Conservation (phyloP, 92 coral and sea anemone genomes). For the Nematostella vectensis region DNA sequence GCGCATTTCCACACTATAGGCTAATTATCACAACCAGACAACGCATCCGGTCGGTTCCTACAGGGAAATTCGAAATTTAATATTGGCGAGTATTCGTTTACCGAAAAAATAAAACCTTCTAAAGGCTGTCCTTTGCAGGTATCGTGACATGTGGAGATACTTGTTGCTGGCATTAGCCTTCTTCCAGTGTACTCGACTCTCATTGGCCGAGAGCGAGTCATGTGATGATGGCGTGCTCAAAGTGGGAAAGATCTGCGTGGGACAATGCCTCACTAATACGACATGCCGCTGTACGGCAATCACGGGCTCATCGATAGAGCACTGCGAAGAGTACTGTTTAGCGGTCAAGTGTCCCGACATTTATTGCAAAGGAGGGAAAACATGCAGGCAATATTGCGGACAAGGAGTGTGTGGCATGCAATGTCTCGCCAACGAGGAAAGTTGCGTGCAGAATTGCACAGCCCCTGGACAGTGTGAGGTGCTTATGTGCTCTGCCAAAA, state of each 20-base stretch:
- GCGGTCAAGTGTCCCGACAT: constrained; percentile 9
- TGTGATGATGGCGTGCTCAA: constrained; percentile 15
- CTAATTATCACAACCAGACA: too few species aligned
- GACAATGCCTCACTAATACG: constrained; percentile 13
- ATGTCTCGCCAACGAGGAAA: constrained; percentile 11
- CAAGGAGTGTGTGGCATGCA: constrained; percentile 20
- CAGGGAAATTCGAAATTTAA: too few species aligned
- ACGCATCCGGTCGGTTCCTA: too few species aligned
- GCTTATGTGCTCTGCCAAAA: constrained; percentile 14
- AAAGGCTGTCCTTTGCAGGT: too few species aligned
- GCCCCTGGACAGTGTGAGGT: constrained; percentile 14
- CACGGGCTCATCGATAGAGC: constrained; percentile 2
- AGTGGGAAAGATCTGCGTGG: constrained; percentile 1
- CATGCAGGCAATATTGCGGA: constrained; percentile 23
- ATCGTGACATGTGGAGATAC: too few species aligned
- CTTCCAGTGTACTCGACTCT: too few species aligned
- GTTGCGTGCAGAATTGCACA: constrained; percentile 28
- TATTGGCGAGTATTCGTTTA: too few species aligned
- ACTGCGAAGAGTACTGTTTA: constrained; percentile 17
- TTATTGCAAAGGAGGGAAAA: constrained; percentile 15
- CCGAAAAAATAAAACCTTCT: too few species aligned
- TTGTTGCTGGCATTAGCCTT: too few species aligned
- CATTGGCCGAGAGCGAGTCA: constrained; percentile 6
- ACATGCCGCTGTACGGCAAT: constrained; percentile 22
- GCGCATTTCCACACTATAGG: too few species aligned